Conservation (phyloP, 2,797 vertebrate species). For the Sylvilagus floridanus region DNA sequence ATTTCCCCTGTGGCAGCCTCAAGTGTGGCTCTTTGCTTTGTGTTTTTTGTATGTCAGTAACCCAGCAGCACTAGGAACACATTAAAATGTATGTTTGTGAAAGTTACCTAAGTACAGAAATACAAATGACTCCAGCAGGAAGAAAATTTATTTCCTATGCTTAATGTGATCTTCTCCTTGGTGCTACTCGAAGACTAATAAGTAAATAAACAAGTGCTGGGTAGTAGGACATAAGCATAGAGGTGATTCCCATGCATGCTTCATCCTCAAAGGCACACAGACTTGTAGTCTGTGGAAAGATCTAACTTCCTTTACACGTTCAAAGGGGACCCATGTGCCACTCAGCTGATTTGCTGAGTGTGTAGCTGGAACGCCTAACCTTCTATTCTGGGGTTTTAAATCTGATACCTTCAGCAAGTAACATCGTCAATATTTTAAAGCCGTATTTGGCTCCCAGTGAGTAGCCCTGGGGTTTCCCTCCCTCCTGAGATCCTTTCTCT, state of each 20-base stretch:
- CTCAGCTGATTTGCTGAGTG: background rate
- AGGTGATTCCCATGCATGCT: constrained; percentile 7
- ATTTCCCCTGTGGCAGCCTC: background rate
- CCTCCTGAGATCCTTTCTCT: background rate
- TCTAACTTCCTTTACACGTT: constrained; percentile 46
- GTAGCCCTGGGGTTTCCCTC: background rate
- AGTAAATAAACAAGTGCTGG: background rate
- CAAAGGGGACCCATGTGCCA: background rate
- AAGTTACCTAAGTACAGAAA: background rate
- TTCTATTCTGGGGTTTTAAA: constrained; percentile 41
- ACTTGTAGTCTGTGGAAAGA: constrained; percentile 20
- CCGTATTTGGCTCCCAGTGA: constrained; percentile 25
- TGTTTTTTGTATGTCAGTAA: background rate
- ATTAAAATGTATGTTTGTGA: background rate
- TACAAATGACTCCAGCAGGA: background rate
- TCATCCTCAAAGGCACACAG: constrained; percentile 28
- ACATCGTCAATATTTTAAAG: constrained; percentile 57
- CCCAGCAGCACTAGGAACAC: background rate
- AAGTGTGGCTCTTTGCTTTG: background rate
- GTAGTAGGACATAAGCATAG: constrained; percentile 16
- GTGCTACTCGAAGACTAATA: background rate
- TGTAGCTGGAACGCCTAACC: background rate
- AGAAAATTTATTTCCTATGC: constrained; percentile 7
- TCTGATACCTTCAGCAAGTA: constrained; percentile 59
- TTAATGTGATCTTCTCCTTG: background rate